Base-by-base conservation (phyloP, 2,888 invertebrate genomes). In the Drosophila histrio region DNA sequence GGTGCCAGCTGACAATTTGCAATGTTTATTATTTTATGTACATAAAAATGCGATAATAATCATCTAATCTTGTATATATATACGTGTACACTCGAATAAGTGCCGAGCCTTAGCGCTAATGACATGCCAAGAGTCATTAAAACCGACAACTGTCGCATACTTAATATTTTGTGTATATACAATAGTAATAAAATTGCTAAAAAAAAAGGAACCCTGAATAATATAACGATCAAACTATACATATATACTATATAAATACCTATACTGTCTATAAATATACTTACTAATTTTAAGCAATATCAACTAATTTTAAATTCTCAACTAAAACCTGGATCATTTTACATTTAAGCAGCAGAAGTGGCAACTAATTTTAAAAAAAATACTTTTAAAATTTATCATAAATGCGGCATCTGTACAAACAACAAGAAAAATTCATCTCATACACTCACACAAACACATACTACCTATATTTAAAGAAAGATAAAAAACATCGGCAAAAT, bases 111-210 rank as follows among this genome's bases (percentile, higher is more conserved):
- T 65, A 64, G 60, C 41, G 50, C 68, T 61, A 66, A 65, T 69
- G 63, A 53, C 43, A 70, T 47, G 57, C 56, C 58, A 56, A 59
- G 30, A 24, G 68, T 54, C 66, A 54, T 82, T 86, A 54, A 70
- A 49, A 68, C 77, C 66, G 80, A 34, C 68, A 32, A 61, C 87
- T 64, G 72, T 72, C 73, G 88, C 70, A 88, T 88, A 86, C 84
- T 83, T 79, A 77, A 88, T 82, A 76, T 63, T 62, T 46, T 76
- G 59, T 78, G 54, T 49, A 57, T 59, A 57, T 36, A 5, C 26
- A 17, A 34, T 41, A 64, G 56, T 39, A 41, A 57, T 47, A 44
- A 36, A 58, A 13, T 41, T 43, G 39, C 43, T 30, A 43, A 44
- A 39, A 53, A 43, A 44, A 39, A 53, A 44, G 38, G 54, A 79